phyloP scores from a whole-genome alignment of 2,888 invertebrate genomes.

The Drosophila neotestacea region DNA sequence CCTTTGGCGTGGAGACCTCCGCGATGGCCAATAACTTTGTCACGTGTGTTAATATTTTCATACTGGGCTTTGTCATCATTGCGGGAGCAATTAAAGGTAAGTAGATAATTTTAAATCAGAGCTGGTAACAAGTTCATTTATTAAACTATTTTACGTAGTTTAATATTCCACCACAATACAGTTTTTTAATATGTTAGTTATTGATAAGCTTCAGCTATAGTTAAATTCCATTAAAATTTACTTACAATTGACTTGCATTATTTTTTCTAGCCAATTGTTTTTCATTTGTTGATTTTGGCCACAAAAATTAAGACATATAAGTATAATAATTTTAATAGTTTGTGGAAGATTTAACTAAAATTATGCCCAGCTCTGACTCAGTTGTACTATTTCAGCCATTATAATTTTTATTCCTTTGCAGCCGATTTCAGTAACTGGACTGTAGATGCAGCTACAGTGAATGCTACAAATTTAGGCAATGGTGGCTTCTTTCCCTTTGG shows the following conservation, averaged over 20 bases:
- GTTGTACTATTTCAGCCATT: neutral
- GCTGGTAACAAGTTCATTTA: too few relatives aligned
- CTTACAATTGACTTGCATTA: too few relatives aligned
- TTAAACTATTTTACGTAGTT: too few relatives aligned
- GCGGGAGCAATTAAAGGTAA: conserved; percentile 89
- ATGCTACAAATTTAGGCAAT: conserved; percentile 86
- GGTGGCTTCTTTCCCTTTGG: conserved; percentile 97
- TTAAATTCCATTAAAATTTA: too few relatives aligned
- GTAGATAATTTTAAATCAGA: neutral
- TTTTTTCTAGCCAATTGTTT: too few relatives aligned
- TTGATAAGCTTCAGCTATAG: too few relatives aligned
- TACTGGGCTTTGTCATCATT: conserved; percentile 91
- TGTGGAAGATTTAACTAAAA: too few relatives aligned
- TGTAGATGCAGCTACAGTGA: conserved; percentile 82
- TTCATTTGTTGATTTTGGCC: too few relatives aligned
- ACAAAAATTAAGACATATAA: too few relatives aligned
- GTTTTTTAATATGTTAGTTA: too few relatives aligned
- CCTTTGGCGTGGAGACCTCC: conserved; percentile 93
- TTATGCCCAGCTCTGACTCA: neutral
- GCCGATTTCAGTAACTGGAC: conserved; percentile 87
- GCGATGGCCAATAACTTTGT: conserved; percentile 92
- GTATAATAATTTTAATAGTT: too few relatives aligned
- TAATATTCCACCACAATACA: too few relatives aligned
- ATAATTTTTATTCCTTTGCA: conserved; percentile 23
- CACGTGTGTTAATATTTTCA: conserved; percentile 89